These are phyloP conservation scores for Arizona elegans DNA, from an alignment of 2,113 vertebrate species.

Conservation along the genomic window DNA sequence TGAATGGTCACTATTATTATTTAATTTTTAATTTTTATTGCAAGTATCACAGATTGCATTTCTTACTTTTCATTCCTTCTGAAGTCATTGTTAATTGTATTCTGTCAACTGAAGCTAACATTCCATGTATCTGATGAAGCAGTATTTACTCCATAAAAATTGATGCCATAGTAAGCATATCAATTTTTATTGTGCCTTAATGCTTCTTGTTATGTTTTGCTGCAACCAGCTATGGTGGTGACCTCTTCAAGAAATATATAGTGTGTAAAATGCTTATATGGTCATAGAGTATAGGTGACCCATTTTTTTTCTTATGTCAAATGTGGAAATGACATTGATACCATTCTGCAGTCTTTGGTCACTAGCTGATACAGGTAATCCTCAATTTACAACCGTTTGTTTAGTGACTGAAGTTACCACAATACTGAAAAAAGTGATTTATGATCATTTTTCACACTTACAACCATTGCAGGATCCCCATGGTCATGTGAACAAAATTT, in stretches of 20 bases:
- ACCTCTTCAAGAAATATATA: background rate
- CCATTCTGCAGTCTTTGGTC: background rate
- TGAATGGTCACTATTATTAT: background rate
- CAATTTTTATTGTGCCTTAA: background rate
- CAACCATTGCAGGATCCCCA: background rate
- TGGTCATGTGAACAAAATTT: background rate
- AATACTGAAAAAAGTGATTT: background rate
- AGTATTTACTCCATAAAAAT: background rate
- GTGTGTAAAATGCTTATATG: background rate
- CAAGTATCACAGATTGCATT: background rate
- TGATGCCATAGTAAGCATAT: background rate
- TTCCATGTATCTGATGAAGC: background rate
- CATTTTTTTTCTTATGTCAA: background rate
- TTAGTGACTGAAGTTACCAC: background rate
- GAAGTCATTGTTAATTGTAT: background rate
- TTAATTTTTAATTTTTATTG: background rate
- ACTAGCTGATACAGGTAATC: background rate
- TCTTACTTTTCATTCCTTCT: background rate
- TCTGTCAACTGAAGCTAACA: background rate
- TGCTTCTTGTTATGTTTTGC: background rate
- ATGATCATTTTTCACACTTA: background rate
- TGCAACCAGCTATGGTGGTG: background rate
- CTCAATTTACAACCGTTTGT: background rate
- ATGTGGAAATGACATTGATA: background rate
- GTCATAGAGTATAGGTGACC: background rate